Base-by-base conservation (phyloP, 2,888 invertebrate species). In the Zele albiditarsus region DNA sequence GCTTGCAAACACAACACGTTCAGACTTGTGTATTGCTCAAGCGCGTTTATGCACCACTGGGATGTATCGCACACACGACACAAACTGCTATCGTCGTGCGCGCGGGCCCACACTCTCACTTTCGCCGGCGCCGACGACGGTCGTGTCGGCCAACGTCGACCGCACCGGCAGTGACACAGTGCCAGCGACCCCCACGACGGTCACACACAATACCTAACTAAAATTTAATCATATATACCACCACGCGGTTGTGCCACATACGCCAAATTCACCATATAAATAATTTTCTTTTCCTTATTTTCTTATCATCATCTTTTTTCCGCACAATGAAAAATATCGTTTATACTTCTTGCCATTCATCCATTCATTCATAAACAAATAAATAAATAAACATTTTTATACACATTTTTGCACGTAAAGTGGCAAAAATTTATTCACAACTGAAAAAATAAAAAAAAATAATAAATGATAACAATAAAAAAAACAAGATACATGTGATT, bases 51-150 rank as follows among this genome's bases (percentile, higher is more conserved):
- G 87, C 87, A 86, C 82, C 83, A 83, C 81, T 83, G 86, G 84
- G 82, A 83, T 67, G 42, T 75, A 75, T 78, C 78, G 76, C 79
- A 79, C 53, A 53, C 20, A 53, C 53, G 23, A 53, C n/a, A 23
- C 20, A 53, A 53, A 20, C 53, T n/a, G 6, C 53, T n/a, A 20
- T 53, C 20, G 53, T 53, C 6, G 53, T 20, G 53, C 20, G 53
- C 53, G 74, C 79, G 81, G 79, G 38, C 81, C 80, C 83, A 83
- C 85, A 88, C 88, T 88, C 88, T 88, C 87, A 87, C 88, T 88
- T 88, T 88, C 87, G 88, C 84, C 84, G 86, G 85, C 84, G 81
- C 81, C 86, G 86, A 85, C 85, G 85, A 86, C 86, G 84, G 85
- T 82, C 83, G 81, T 81, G 81, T 81, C 83, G 81, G 80, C 82